A percentile compares a stretch with the other conserved stretches of the same genome.
Conservation (phyloP, 2,888 invertebrate genomes). For the Pollenia amentaria region DNA sequence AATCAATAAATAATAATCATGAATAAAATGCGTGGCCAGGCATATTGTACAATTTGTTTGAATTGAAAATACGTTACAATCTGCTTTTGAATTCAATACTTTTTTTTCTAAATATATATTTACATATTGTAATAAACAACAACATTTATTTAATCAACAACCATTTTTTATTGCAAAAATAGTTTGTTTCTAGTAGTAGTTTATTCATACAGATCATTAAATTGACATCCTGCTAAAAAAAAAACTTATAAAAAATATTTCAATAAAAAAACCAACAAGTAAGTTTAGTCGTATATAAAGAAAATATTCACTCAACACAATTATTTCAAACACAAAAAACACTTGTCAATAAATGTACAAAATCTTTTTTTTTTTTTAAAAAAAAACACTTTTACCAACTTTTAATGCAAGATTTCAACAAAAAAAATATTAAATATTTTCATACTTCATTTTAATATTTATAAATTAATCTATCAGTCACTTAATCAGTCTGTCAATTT, state of each 20-base stretch:
- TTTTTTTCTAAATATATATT: conserved; percentile 31
- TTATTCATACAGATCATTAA: conserved; percentile 61
- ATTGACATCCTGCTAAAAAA: conserved; percentile 64
- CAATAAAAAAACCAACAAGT: conserved; percentile 57
- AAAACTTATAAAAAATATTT: conserved; percentile 11
- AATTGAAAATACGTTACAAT: conserved; percentile 69
- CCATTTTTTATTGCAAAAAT: conserved; percentile 59
- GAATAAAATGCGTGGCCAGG: conserved; percentile 85
- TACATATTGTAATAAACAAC: conserved; percentile 54
- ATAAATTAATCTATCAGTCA: not conserved
- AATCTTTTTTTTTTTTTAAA: not conserved
- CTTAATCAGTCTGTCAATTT: not conserved
- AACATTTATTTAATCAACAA: conserved; percentile 63
- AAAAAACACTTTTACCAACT: conserved; percentile 28
- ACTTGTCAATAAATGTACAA: conserved; percentile 58
- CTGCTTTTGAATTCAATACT: conserved; percentile 68
- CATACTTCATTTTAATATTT: not conserved
- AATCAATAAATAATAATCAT: too few relatives aligned
- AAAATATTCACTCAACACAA: conserved; percentile 12
- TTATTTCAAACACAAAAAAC: conserved; percentile 31
- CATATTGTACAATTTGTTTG: conserved; percentile 78
- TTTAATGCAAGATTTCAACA: conserved; percentile 11
- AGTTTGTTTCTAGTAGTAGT: conserved; percentile 67
- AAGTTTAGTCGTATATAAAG: conserved; percentile 61
- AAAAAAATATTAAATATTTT: conserved; percentile 5